Evolutionary conservation across 2,888 invertebrate species (phyloP).

Genomic region (Hololepta plana): DNA sequence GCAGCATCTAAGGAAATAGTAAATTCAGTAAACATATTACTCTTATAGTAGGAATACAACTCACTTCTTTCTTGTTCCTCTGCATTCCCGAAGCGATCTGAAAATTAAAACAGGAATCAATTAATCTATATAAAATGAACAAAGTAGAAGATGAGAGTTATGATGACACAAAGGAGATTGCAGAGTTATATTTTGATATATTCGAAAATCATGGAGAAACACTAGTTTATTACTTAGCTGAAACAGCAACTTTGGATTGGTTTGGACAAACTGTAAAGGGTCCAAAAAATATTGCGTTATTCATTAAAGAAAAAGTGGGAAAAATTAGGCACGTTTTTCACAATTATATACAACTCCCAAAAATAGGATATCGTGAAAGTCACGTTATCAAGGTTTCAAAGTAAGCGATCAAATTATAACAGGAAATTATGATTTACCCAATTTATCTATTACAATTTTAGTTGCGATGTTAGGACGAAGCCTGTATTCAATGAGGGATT

Average conservation of each 20-base stretch:
- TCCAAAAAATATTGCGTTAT: constrained; percentile 35
- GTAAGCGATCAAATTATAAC: not conserved
- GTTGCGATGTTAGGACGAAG: no score
- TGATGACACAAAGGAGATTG: constrained; percentile 18
- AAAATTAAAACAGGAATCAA: constrained; percentile 12
- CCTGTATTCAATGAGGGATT: no score
- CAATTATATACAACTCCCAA: constrained; percentile 16
- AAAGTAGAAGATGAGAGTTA: constrained; percentile 12
- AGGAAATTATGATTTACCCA: not conserved
- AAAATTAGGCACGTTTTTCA: constrained; percentile 19
- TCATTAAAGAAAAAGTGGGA: constrained; percentile 32
- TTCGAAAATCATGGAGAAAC: constrained; percentile 20
- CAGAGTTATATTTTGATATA: constrained; percentile 22
- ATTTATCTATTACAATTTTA: not conserved
- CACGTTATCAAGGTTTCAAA: constrained; percentile 16
- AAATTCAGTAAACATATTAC: no score
- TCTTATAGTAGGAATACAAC: no score
- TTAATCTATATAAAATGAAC: constrained; percentile 1
- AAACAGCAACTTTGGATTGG: constrained; percentile 36
- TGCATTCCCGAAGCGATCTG: constrained; percentile 24
- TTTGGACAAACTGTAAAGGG: constrained; percentile 43
- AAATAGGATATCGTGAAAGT: constrained; percentile 21
- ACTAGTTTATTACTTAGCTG: constrained; percentile 20
- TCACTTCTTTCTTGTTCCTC: constrained; percentile 12
- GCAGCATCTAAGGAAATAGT: constrained; percentile 20